Evolutionary conservation across 2,113 vertebrate genomes (phyloP), one percentile per base, ranked within the genome.

Genomic region (Crocuta crocuta): DNA sequence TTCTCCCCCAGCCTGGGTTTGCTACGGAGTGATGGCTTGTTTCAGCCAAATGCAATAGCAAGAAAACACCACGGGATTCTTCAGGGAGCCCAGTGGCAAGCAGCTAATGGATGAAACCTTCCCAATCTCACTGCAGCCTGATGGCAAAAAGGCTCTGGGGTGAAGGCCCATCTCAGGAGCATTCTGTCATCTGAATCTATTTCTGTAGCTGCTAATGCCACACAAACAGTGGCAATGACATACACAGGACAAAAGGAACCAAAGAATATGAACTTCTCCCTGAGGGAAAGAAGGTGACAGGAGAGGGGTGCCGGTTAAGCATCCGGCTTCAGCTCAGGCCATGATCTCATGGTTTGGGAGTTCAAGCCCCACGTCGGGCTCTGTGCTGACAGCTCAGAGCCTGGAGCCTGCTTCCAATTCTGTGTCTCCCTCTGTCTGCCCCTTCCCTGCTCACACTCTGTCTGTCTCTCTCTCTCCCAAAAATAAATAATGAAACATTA

Each of bases 61-160:
- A 95, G 91, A 89, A 93, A 82, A 94, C 71, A 96, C 78, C 84
- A 71, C 15, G 15, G n/a, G 39, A 31, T 89, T 96, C 97, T 86
- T 93, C 21, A 68, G 86, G 95, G 92, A 82, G 13, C 68, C 26
- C 61, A 33, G 68, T 43, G 92, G 61, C 12, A 50, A 53, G 91
- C 55, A n/a, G n/a, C 80, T 81, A 78, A 73, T 4, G 84, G 80
- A 71, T 66, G 43, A 80, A 71, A 94, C 82, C 35, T 76, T 43
- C 55, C 35, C 45, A 50, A 26, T 86, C 45, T 93, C 53, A 19
- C 86, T 63, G 50, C 85, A 76, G 88, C 87, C 43, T 35, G 43
- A 61, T 11, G 76, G 91, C 76, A 71, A 73, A 71, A 85, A 24
- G 45, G 50, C 35, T 88, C 74, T 39, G 70, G 76, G 55, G 35